Evolutionary conservation across 2,888 invertebrate genomes (phyloP).

Genomic region (Sepioteuthis lessoniana): DNA sequence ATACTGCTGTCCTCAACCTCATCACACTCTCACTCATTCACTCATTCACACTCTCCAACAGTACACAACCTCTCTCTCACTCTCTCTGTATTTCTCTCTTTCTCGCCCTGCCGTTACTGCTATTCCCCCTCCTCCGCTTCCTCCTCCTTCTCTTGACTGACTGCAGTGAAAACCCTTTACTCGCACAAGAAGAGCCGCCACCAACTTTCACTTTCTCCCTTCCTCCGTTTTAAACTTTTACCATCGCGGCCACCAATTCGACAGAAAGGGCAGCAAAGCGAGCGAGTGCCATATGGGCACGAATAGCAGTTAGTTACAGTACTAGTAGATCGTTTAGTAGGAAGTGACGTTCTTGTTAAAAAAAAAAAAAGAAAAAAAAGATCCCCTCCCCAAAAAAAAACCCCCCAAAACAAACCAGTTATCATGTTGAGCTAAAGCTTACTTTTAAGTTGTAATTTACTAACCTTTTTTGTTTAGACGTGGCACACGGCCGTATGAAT

Average conservation of each 20-base stretch:
- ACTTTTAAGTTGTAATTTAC: no score
- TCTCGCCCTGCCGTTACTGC: background rate
- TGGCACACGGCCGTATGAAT: no score
- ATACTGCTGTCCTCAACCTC: background rate
- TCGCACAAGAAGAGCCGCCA: background rate
- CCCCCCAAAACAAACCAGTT: no score
- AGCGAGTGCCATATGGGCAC: background rate
- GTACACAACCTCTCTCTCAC: background rate
- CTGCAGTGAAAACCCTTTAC: no score
- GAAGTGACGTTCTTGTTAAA: background rate
- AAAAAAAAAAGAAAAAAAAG: background rate
- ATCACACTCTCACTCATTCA: background rate
- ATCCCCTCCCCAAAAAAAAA: no score
- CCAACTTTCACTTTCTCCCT: conserved; percentile 33
- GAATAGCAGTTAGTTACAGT: background rate
- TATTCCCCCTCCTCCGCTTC: background rate
- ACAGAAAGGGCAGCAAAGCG: background rate
- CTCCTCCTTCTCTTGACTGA: background rate
- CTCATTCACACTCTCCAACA: conserved; percentile 12
- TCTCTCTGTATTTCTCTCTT: background rate
- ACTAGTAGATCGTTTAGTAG: background rate
- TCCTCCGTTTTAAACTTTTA: background rate
- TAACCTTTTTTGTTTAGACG: no score
- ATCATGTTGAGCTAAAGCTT: background rate
- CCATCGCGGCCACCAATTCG: background rate